Conservation (phyloP, 2,797 vertebrate species). For the Emydoidea blandingii region DNA sequence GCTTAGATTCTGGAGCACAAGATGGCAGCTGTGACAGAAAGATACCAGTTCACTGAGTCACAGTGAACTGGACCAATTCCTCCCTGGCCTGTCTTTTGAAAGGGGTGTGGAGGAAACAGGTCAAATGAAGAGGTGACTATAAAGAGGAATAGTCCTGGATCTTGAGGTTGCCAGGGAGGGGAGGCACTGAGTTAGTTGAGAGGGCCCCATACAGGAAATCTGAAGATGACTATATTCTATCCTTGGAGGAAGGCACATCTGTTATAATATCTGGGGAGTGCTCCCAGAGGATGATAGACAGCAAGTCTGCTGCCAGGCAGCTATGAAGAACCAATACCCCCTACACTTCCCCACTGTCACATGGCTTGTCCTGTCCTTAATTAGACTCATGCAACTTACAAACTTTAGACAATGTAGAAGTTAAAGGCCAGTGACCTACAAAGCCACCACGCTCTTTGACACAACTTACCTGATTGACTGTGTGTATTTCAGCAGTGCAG, state of each 20-base stretch:
- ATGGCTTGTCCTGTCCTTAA: not conserved
- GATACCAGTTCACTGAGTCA: not conserved
- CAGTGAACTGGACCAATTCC: not conserved
- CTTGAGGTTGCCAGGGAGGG: not conserved
- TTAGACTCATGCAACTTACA: not conserved
- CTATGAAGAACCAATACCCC: not conserved
- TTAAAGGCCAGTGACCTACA: not conserved
- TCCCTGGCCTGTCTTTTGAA: not conserved
- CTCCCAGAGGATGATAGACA: not conserved
- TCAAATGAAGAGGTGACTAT: not conserved
- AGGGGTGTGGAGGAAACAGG: not conserved
- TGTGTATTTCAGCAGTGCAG: not conserved
- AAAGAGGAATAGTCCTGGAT: not conserved
- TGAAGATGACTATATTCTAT: not conserved
- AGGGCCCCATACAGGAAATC: not conserved
- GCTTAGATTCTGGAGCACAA: not conserved
- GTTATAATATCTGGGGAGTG: not conserved
- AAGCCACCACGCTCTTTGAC: not conserved
- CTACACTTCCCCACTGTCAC: not conserved
- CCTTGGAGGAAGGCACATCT: not conserved
- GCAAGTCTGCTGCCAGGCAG: not conserved
- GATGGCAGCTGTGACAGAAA: not conserved
- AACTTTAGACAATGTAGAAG: not conserved
- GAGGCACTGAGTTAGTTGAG: not conserved
- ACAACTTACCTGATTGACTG: not conserved